A percentile compares a stretch with the other conserved stretches of the same genome.
These are phyloP conservation scores for Strigops habroptila DNA, from an alignment of 2,113 vertebrate species.

Conservation along the genomic window DNA sequence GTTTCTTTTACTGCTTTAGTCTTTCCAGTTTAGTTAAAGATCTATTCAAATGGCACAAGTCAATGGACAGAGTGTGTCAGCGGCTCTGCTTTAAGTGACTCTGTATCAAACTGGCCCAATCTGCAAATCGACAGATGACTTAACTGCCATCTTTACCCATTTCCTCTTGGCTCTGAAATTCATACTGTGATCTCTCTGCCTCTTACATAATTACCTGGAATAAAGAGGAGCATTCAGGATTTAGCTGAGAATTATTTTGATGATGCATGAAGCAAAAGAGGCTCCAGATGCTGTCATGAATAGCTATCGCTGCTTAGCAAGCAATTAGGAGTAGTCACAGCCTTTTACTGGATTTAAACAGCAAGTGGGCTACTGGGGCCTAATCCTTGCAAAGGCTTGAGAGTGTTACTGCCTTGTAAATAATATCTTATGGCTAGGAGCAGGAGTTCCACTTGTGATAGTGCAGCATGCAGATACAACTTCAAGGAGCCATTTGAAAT, in stretches of 20 bases:
- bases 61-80: not conserved
- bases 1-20: not conserved
- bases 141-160: not conserved
- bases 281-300: constrained; percentile 55
- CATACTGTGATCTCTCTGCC: constrained; percentile 1
- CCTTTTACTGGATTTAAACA: constrained; percentile 5
- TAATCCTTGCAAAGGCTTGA: not conserved
- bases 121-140: constrained; percentile 22
- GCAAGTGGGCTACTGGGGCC: constrained; percentile 31
- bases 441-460: not conserved
- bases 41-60: not conserved
- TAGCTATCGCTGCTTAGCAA: not conserved
- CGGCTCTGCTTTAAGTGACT: not conserved
- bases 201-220: constrained; percentile 40
- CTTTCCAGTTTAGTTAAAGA: not conserved
- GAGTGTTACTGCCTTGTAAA: not conserved
- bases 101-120: not conserved
- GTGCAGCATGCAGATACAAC: not conserved
- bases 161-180: not conserved
- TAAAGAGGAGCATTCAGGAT: constrained; percentile 22
- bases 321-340: constrained; percentile 32
- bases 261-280: constrained; percentile 43
- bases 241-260: constrained; percentile 31
- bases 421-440: not conserved
- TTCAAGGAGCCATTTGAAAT: not conserved